Evolutionary conservation across 2,888 invertebrate genomes (phyloP).

Genomic region (Cartodere bifasciata): DNA sequence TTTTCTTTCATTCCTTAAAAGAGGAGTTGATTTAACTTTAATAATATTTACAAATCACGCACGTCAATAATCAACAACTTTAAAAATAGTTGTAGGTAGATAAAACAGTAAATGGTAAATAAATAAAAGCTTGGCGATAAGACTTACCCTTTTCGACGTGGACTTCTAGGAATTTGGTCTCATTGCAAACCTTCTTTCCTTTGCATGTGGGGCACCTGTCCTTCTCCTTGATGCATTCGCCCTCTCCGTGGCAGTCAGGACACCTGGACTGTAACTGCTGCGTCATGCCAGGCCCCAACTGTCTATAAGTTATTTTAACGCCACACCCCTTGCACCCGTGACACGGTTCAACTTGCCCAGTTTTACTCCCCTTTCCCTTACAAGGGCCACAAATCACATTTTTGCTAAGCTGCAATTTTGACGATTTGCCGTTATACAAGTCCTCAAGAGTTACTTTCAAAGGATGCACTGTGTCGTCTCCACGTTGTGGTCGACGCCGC

Average conservation of each 20-base stretch:
- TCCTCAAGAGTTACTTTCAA: slow-evolving; percentile 81
- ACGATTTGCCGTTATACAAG: slow-evolving; percentile 78
- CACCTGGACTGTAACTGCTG: slow-evolving; percentile 51
- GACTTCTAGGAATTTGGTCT: slow-evolving; percentile 75
- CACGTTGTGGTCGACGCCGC: slow-evolving; percentile 45
- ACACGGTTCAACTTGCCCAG: slow-evolving; percentile 51
- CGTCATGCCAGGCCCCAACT: slow-evolving; percentile 54
- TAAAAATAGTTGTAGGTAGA: no score
- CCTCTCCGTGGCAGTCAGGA: slow-evolving; percentile 51
- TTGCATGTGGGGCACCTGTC: slow-evolving; percentile 72
- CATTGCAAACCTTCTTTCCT: slow-evolving; percentile 72
- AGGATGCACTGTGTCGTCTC: slow-evolving; percentile 76
- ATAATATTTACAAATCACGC: no score
- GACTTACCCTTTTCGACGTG: slow-evolving; percentile 66
- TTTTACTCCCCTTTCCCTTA: slow-evolving; percentile 63
- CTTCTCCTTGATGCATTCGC: slow-evolving; percentile 64
- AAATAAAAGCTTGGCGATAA: slow-evolving; percentile 2
- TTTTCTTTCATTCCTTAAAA: slow-evolving; percentile 57
- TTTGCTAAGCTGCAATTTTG: slow-evolving; percentile 70
- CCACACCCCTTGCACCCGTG: slow-evolving; percentile 67
- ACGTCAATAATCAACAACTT: no score
- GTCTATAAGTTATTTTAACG: slow-evolving; percentile 58
- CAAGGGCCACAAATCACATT: slow-evolving; percentile 69
- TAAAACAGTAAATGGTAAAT: slow-evolving; percentile 1
- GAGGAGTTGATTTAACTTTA: no score